Evolutionary conservation across 2,888 invertebrate species (phyloP).

Genomic region (Achlya flavicornis): DNA sequence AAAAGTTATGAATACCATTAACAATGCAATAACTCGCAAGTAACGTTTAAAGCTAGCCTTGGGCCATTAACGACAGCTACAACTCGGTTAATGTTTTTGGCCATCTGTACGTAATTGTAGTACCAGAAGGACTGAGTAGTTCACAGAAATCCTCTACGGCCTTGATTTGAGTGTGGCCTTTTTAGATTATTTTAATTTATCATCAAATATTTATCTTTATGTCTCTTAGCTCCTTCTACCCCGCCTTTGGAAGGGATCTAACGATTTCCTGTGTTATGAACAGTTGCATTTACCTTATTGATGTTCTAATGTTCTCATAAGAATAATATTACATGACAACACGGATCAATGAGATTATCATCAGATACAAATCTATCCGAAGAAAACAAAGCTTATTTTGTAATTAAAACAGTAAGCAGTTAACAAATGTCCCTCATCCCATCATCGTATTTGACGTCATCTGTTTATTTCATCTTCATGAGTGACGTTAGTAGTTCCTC

Average conservation of each 20-base stretch:
- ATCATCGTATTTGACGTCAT: neutral
- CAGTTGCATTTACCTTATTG: no score
- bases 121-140: neutral
- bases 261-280: no score
- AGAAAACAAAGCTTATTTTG: no score
- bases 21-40: neutral
- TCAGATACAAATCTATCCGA: no score
- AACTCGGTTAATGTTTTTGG: conserved; percentile 21
- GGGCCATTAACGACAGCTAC: conserved; percentile 29
- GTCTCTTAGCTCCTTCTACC: no score
- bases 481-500: neutral
- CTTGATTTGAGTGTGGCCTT: neutral
- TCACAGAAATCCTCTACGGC: neutral
- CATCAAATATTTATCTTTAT: no score
- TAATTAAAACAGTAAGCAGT: neutral
- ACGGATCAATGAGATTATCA: no score
- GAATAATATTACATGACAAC: no score
- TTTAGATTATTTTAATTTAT: neutral
- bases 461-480: neutral
- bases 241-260: no score
- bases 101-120: conserved; percentile 27
- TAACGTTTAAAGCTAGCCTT: neutral
- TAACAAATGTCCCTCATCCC: neutral
- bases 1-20: neutral
- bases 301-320: no score